Conservation (phyloP, 2,113 vertebrate genomes). For the Redunca redunca region DNA sequence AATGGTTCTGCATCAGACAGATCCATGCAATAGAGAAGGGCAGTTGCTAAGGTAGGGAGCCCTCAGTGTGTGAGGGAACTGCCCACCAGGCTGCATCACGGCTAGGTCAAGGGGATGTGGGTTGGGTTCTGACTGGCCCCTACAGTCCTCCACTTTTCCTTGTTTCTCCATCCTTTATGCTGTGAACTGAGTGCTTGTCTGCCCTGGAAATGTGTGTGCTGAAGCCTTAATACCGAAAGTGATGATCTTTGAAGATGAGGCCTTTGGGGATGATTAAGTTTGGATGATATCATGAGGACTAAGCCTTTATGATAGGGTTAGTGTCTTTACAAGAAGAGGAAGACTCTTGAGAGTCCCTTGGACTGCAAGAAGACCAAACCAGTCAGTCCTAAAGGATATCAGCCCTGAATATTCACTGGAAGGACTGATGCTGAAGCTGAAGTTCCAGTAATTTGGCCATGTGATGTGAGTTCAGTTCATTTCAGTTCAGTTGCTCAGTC, state of each 20-base stretch:
- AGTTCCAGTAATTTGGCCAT: not conserved
- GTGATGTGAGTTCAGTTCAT: not conserved
- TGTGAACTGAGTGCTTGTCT: not conserved
- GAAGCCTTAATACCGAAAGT: not conserved
- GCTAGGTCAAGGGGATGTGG: no score
- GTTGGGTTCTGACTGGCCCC: accelerated
- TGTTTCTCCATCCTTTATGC: not conserved
- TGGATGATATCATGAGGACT: not conserved
- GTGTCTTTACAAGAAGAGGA: not conserved
- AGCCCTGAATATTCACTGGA: not conserved
- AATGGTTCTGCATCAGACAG: not conserved
- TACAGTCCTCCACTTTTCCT: not conserved
- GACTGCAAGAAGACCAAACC: not conserved
- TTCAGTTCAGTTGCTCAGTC: no score
- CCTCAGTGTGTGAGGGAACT: not conserved
- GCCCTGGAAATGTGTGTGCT: not conserved
- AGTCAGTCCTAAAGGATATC: not conserved
- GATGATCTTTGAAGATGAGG: not conserved
- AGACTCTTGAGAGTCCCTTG: not conserved
- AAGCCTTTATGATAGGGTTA: not conserved
- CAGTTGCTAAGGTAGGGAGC: not conserved
- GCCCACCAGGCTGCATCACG: no score
- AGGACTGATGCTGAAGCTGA: not conserved
- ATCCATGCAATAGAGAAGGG: not conserved
- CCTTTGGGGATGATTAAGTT: not conserved